A percentile compares a stretch with the other conserved stretches of the same genome.
phyloP scores from a whole-genome alignment of 2,113 vertebrate genomes.

The Copsychus sechellarum region DNA sequence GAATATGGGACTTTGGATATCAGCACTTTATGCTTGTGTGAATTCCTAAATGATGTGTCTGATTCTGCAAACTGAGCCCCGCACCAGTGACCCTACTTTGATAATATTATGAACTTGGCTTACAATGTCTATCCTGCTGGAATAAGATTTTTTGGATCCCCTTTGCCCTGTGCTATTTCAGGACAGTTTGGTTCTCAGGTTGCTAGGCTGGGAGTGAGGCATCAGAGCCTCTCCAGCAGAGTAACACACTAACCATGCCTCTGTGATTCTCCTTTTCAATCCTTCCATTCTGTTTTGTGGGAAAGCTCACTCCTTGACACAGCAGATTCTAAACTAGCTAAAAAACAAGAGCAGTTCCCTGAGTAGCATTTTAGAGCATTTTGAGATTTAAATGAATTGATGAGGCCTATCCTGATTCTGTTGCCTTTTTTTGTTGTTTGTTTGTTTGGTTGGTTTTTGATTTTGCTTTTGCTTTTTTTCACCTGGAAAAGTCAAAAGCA shows the following conservation, averaged over 20 bases:
- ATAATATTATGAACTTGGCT: background rate
- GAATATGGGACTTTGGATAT: background rate
- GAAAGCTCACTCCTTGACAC: background rate
- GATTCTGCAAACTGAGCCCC: background rate
- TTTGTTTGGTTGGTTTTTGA: too few species aligned
- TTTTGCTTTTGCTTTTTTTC: background rate
- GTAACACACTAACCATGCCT: background rate
- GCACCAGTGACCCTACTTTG: background rate
- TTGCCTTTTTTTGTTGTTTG: background rate
- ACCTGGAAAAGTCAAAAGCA: background rate
- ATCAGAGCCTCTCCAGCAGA: background rate
- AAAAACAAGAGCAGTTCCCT: background rate
- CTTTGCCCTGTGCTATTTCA: background rate
- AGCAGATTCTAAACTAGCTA: background rate
- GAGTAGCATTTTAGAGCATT: background rate
- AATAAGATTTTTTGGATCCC: background rate
- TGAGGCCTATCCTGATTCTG: background rate
- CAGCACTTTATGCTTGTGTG: background rate
- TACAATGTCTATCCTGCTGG: background rate
- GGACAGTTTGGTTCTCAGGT: background rate
- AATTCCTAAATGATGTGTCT: background rate
- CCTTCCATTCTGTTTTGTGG: fast-evolving
- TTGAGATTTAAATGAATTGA: background rate
- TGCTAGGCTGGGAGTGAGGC: background rate
- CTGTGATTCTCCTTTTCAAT: background rate